Base-by-base conservation (phyloP, 2,888 invertebrate species). In the Nemotelus nigrinus region DNA sequence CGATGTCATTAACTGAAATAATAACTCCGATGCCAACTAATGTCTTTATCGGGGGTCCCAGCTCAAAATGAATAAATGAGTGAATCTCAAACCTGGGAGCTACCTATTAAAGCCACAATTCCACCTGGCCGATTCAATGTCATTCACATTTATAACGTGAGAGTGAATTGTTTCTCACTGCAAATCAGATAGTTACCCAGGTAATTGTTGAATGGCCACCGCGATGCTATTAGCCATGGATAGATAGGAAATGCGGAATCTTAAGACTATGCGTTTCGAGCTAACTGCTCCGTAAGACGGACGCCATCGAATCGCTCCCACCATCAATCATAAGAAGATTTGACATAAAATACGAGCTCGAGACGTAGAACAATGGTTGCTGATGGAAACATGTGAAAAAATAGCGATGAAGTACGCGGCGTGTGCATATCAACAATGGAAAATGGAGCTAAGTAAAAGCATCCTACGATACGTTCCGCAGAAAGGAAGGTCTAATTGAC, bases 321-420 rank as follows among this genome's bases (percentile, higher is more conserved):
- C 80, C 79, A 80, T 81, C 80, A 80, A 82, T 82, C 81, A 82
- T 82, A 81, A 80, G 81, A 77, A 80, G 80, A 81, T 81, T 82
- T 81, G 82, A 82, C 82, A 82, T 80, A 81, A 81, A 77, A 81
- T 81, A 81, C 81, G 82, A 81, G 80, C 82, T 81, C 80, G 76
- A 75, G 63, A 78, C 47, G 65, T 76, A 78, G 78, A 71, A 80
- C 80, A 80, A 80, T 80, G 67, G 65, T 76, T 55, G 65, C 4
- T 3, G 47, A 50, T 7, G 65, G 53, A 53, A 65, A 76, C 47
- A 53, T 76, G 76, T 45, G 67, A 76, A 76, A 76, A 64, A 65
- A 57, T 55, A 41, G 57, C 68, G 47, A 60, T 48, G 6, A 2
- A 25, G 41, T 48, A 48, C 55, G 70, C 55, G 53, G 55, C 55